Conservation (phyloP, 2,797 vertebrate species). For the Mus spretus region DNA sequence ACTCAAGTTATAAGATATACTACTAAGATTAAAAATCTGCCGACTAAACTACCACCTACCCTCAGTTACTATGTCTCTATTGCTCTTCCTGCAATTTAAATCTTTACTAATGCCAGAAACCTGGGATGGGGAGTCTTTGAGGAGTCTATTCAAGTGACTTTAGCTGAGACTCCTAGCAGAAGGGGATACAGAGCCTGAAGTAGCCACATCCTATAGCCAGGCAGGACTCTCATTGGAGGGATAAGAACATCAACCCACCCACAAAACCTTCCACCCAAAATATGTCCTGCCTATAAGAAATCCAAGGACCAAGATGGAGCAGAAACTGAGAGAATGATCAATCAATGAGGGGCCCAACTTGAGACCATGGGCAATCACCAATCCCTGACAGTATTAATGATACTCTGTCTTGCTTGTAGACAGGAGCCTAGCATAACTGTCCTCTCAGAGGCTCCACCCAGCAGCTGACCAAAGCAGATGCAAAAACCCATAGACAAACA, state of each 20-base stretch:
- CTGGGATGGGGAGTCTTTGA: neutral
- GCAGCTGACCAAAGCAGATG: too few relatives aligned
- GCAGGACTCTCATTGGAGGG: neutral
- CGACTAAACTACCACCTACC: neutral
- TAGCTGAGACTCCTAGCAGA: neutral
- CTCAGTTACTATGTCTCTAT: constrained; percentile 8
- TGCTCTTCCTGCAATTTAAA: neutral
- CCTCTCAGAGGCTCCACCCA: too few relatives aligned
- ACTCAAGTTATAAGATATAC: neutral
- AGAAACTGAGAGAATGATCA: too few relatives aligned
- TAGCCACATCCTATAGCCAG: neutral
- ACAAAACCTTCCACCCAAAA: neutral
- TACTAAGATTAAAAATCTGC: constrained; percentile 26
- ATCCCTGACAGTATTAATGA: too few relatives aligned
- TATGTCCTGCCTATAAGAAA: neutral
- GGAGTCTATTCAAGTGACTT: neutral
- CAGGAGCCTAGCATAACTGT: too few relatives aligned
- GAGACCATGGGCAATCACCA: too few relatives aligned
- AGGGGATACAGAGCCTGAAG: neutral
- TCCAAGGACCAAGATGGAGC: neutral
- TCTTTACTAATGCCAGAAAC: neutral
- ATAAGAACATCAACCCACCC: neutral
- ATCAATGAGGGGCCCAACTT: too few relatives aligned
- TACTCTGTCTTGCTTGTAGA: too few relatives aligned
- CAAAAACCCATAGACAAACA: too few relatives aligned